Percentiles rank a stretch among this genome's conserved stretches.
Evolutionary conservation across 2,888 invertebrate species (phyloP).

Genomic region (Brenthis daphne): DNA sequence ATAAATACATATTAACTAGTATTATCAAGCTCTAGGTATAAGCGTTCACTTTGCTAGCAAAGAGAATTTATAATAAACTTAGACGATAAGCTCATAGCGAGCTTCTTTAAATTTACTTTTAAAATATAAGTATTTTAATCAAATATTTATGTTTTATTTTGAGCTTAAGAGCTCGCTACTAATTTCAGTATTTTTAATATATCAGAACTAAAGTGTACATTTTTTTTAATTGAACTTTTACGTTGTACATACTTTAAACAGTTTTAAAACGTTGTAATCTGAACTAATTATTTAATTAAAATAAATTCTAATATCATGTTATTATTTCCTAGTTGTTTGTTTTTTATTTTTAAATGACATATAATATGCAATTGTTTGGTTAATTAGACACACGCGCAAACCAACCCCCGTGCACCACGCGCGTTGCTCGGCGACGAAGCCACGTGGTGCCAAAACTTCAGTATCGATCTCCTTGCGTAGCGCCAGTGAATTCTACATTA

Average conservation of each 20-base stretch:
- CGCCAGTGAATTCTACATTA: slow-evolving; percentile 34
- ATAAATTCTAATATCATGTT: too few species aligned
- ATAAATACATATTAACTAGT: slow-evolving; percentile 11
- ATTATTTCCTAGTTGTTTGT: too few species aligned
- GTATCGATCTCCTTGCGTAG: slow-evolving; percentile 50
- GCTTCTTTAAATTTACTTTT: slow-evolving; percentile 16
- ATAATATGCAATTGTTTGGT: too few species aligned
- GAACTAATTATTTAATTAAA: too few species aligned
- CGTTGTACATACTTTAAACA: too few species aligned
- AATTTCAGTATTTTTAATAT: too few species aligned
- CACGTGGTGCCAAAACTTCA: slow-evolving; percentile 51
- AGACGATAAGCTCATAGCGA: slow-evolving; percentile 30
- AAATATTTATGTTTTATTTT: background rate
- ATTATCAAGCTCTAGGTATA: slow-evolving; percentile 23
- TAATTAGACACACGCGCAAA: slow-evolving; percentile 12
- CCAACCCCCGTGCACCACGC: slow-evolving; percentile 38
- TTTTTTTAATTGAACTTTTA: too few species aligned
- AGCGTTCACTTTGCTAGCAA: slow-evolving; percentile 23
- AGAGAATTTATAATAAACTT: slow-evolving; percentile 35
- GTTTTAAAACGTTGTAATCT: too few species aligned
- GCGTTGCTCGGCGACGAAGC: slow-evolving; percentile 50
- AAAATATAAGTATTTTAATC: slow-evolving; percentile 1
- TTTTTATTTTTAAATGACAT: too few species aligned
- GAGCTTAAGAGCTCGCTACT: too few species aligned
- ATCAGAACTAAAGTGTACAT: too few species aligned